These are phyloP conservation scores for Bambusicola thoracicus DNA, from an alignment of 2,113 vertebrate genomes.

Conservation along the genomic window DNA sequence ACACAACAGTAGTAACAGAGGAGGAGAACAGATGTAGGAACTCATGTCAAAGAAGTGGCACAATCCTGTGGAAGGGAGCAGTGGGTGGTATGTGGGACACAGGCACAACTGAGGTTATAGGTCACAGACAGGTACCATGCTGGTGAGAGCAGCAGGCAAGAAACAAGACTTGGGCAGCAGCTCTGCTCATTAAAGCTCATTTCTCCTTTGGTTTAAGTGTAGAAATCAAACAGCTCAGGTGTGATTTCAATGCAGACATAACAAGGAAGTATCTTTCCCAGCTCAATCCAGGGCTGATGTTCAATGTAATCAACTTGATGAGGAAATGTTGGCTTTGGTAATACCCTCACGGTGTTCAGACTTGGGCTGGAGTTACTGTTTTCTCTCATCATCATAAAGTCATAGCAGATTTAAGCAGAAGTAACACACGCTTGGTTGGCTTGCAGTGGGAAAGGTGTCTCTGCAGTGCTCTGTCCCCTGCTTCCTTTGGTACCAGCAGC, in stretches of 20 bases:
- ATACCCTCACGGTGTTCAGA: neutral
- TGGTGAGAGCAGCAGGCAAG: slow-evolving; percentile 30
- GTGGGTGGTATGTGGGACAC: neutral
- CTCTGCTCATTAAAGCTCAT: neutral
- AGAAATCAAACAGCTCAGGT: neutral
- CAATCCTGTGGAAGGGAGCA: neutral
- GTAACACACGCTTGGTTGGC: neutral
- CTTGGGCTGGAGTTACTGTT: neutral
- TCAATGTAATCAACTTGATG: neutral
- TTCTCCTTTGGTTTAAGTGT: slow-evolving; percentile 60
- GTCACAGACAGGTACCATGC: neutral
- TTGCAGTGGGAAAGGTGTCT: neutral
- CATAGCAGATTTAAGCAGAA: neutral
- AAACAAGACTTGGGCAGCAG: neutral
- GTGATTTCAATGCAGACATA: neutral
- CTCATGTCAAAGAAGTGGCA: neutral
- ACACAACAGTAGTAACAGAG: neutral
- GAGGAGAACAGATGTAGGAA: neutral
- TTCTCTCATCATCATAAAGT: neutral
- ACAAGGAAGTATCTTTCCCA: neutral
- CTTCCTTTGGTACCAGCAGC: neutral
- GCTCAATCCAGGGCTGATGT: neutral
- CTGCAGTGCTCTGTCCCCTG: neutral
- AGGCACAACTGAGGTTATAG: neutral
- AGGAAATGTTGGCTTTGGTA: neutral